These are phyloP conservation scores for Lycocorax pyrrhopterus DNA, from an alignment of 2,113 vertebrate genomes.

Conservation along the genomic window DNA sequence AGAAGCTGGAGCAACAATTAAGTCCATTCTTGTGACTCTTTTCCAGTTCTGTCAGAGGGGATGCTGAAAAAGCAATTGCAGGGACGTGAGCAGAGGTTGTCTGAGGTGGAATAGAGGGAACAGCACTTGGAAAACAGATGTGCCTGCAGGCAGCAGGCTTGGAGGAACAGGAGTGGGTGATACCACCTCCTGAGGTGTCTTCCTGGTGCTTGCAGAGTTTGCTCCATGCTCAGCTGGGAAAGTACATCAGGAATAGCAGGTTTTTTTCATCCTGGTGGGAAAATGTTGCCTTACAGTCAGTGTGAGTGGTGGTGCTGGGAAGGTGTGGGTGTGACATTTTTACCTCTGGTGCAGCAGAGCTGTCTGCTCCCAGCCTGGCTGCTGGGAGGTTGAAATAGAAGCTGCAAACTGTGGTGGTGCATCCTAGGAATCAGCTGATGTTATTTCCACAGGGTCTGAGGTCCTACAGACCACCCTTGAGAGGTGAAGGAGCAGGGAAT, in stretches of 20 bases:
- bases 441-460: not conserved
- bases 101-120: not conserved
- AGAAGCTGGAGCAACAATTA: not conserved
- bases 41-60: not conserved
- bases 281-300: fast-evolving
- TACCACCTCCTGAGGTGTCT: not conserved
- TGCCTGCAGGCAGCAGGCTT: not conserved
- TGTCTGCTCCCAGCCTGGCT: not conserved
- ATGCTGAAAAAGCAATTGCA: not conserved
- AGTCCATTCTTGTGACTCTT: not conserved
- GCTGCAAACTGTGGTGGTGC: not conserved
- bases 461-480: not conserved
- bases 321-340: not conserved
- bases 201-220: not conserved
- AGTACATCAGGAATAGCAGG: not conserved
- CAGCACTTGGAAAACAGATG: fast-evolving
- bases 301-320: not conserved
- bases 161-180: not conserved
- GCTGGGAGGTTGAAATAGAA: not conserved
- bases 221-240: not conserved
- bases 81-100: not conserved
- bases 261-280: not conserved
- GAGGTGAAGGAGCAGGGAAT: not conserved
- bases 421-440: not conserved
- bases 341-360: not conserved